A percentile compares a stretch with the other conserved stretches of the same genome.
Conservation (phyloP, 2,888 invertebrate genomes). For the Caenorhabditis japonica region DNA sequence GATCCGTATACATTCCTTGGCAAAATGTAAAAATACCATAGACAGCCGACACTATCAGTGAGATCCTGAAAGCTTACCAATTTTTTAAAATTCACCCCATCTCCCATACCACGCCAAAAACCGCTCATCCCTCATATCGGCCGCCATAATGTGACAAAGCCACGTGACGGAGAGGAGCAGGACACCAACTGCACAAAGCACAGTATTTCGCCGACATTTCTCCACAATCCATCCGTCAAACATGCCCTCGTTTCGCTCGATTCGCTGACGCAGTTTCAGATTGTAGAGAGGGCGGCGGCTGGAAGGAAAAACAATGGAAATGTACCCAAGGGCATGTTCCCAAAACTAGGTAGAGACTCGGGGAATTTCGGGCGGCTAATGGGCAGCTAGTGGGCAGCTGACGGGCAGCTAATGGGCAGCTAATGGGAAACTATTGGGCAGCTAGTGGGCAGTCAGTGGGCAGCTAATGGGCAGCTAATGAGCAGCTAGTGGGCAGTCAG, state of each 20-base stretch:
- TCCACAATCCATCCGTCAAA: slow-evolving; percentile 37
- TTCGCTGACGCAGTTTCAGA: slow-evolving; percentile 24
- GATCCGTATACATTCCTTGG: slow-evolving; percentile 42
- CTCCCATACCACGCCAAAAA: slow-evolving; percentile 15
- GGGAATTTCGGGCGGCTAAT: too few species aligned
- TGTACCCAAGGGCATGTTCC: too few species aligned
- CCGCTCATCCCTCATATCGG: slow-evolving; percentile 30
- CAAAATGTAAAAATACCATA: slow-evolving; percentile 27
- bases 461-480: too few species aligned
- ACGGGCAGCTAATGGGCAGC: too few species aligned
- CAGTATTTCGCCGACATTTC: slow-evolving; percentile 43
- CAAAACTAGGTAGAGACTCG: too few species aligned
- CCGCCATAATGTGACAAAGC: slow-evolving; percentile 25
- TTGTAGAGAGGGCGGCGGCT: slow-evolving; percentile 45
- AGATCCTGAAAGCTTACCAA: slow-evolving; percentile 10
- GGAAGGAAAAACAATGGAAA: background rate
- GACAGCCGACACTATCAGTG: background rate
- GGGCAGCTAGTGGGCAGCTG: too few species aligned
- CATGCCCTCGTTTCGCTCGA: slow-evolving; percentile 36
- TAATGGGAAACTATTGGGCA: too few species aligned
- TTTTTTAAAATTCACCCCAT: background rate
- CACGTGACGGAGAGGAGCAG: slow-evolving; percentile 17
- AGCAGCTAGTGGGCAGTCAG: too few species aligned
- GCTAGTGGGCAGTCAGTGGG: too few species aligned
- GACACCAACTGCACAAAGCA: slow-evolving; percentile 23